A percentile compares a stretch with the other conserved stretches of the same genome.
Evolutionary conservation across 1,140 invertebrate species (phyloP).

Genomic region (Lepidostoma basale): DNA sequence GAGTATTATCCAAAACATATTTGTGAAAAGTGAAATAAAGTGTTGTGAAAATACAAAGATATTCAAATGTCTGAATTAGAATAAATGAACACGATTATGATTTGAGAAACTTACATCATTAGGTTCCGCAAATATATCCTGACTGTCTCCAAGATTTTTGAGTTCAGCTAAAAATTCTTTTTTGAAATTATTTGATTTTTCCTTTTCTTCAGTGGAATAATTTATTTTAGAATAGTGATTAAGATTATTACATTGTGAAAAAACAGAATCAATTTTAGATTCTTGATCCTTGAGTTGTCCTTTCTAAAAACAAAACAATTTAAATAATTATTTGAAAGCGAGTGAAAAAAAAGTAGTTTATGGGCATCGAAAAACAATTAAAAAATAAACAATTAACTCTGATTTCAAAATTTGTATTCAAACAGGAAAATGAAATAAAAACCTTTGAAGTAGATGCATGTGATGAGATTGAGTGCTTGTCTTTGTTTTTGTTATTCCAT

Average conservation of each 20-base stretch:
- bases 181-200: not conserved
- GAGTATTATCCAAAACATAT: too few species aligned
- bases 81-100: too few species aligned
- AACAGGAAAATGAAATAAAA: not conserved
- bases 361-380: not conserved
- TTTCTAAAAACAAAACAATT: not conserved
- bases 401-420: not conserved
- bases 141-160: not conserved
- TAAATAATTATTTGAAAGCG: not conserved
- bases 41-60: too few species aligned
- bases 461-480: not conserved
- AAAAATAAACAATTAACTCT: not conserved
- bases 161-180: constrained; percentile 10
- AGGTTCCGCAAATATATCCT: constrained; percentile 9
- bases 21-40: too few species aligned
- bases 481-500: not conserved
- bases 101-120: not conserved
- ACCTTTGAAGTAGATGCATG: not conserved
- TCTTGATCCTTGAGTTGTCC: not conserved
- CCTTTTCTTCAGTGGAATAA: not conserved
- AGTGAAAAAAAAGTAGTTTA: not conserved
- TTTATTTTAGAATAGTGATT: constrained; percentile 8
- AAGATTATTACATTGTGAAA: constrained; percentile 26
- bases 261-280: not conserved
- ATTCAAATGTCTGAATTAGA: too few species aligned